phyloP scores from a whole-genome alignment of 37 sponge, comb jelly and placozoan species.

The Crambe crambe region DNA sequence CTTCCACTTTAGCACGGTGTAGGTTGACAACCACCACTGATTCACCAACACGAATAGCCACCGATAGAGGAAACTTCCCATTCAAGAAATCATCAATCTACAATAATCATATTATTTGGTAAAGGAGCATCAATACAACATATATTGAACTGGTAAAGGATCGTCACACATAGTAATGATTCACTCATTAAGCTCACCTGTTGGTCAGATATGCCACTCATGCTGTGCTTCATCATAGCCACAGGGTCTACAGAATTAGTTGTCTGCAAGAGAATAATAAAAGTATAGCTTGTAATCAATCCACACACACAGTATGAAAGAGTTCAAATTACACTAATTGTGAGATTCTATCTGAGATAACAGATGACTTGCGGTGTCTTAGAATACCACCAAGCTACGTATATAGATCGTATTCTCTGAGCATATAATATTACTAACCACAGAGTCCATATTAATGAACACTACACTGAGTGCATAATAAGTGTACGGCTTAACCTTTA shows the following conservation, averaged over 20 bases:
- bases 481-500: too few species aligned
- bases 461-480: too few species aligned
- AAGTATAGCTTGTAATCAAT: not conserved
- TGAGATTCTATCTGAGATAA: too few species aligned
- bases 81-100: conserved; percentile 78
- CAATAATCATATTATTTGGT: not conserved
- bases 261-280: not conserved
- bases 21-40: conserved; percentile 74
- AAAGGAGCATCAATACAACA: not conserved
- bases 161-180: not conserved
- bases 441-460: too few species aligned
- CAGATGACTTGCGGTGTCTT: too few species aligned
- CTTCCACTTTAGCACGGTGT: conserved; percentile 63
- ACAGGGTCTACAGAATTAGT: conserved; percentile 59
- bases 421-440: too few species aligned
- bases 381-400: too few species aligned
- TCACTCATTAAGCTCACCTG: conserved; percentile 35
- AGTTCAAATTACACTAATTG: not conserved
- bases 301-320: not conserved
- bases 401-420: too few species aligned
- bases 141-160: not conserved
- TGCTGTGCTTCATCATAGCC: conserved; percentile 80
- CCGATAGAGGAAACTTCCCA: conserved; percentile 68
- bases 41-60: conserved; percentile 68
- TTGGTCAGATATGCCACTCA: conserved; percentile 67